A percentile compares a stretch with the other conserved stretches of the same genome.
Evolutionary conservation across 2,797 vertebrate species (phyloP).

Genomic region (Muraenolepis orangiensis): DNA sequence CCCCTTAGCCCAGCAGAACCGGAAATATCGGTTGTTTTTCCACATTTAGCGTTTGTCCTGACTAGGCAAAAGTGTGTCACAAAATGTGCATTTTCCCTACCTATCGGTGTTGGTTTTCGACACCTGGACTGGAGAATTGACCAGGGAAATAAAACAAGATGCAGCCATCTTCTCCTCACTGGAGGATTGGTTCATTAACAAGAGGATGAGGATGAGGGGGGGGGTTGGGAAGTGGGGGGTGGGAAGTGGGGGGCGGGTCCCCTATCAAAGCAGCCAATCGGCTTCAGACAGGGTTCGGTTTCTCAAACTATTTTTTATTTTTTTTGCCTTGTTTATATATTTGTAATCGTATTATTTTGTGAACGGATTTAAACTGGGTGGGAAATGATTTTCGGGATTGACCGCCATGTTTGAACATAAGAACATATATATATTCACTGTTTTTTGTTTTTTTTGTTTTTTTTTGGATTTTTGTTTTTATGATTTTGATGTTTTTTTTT

Average conservation of each 20-base stretch:
- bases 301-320: constrained; percentile 47
- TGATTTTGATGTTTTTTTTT: not conserved
- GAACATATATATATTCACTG: not conserved
- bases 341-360: constrained; percentile 30
- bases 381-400: constrained; percentile 25
- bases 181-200: constrained; percentile 22
- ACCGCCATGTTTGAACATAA: constrained; percentile 15
- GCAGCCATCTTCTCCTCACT: not conserved
- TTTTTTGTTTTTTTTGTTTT: constrained; percentile 4
- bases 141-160: not conserved
- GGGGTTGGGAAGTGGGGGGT: constrained; percentile 12
- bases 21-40: not conserved
- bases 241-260: constrained; percentile 5
- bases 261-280: constrained; percentile 53
- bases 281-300: constrained; percentile 57
- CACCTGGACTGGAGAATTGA: not conserved
- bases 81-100: not conserved
- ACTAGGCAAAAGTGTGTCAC: not conserved
- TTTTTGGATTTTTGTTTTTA: not conserved
- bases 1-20: not conserved
- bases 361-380: constrained; percentile 36
- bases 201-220: constrained; percentile 28
- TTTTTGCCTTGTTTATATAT: constrained; percentile 44
- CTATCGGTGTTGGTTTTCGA: not conserved
- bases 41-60: not conserved